Conservation (phyloP, 2,797 vertebrate genomes). For the Myotis planiceps region DNA sequence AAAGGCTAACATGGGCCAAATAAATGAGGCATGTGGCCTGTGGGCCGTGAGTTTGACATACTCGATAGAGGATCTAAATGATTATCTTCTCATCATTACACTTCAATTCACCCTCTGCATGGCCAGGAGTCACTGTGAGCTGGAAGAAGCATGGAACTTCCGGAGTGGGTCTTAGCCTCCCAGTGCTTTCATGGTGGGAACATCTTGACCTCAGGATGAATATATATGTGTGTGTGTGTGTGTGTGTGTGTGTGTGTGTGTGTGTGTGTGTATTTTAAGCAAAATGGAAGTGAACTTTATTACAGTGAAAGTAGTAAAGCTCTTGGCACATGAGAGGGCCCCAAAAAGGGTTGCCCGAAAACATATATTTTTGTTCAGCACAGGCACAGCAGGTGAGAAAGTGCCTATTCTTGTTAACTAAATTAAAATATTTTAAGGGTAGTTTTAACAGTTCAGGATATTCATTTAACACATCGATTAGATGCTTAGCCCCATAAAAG, state of each 20-base stretch:
- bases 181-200: background rate
- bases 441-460: background rate
- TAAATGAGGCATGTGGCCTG: no score
- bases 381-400: background rate
- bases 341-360: background rate
- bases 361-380: background rate
- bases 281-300: no score
- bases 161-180: no score
- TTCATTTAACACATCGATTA: background rate
- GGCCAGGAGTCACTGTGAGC: background rate
- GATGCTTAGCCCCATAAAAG: background rate
- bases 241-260: no score
- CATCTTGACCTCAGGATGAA: background rate
- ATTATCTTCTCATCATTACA: background rate
- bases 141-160: fast-evolving
- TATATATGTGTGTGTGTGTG: no score
- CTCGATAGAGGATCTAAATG: background rate
- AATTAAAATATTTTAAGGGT: background rate
- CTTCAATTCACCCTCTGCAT: background rate
- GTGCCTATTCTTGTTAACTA: background rate
- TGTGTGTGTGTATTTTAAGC: no score
- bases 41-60: no score
- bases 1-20: no score
- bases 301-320: no score
- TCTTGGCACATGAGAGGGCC: no score